Conservation (phyloP, 2,113 vertebrate genomes). For the Pygoscelis antarcticus region DNA sequence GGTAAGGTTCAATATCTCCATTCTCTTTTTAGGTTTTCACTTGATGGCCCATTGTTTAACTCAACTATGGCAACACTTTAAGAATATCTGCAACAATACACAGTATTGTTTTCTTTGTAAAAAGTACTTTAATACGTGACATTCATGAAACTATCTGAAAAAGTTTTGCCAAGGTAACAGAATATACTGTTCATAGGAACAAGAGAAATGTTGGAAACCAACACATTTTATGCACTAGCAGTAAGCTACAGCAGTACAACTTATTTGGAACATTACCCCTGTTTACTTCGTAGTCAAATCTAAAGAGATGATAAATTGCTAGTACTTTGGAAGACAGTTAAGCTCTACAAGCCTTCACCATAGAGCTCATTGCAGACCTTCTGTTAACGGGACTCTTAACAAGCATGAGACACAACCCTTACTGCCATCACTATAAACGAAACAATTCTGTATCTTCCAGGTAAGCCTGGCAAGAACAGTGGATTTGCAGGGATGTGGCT, state of each 20-base stretch:
- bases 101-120: neutral
- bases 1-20: neutral
- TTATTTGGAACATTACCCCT: neutral
- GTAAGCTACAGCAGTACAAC: neutral
- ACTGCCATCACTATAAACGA: neutral
- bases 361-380: neutral
- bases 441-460: neutral
- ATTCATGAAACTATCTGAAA: neutral
- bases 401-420: neutral
- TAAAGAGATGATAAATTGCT: neutral
- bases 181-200: neutral
- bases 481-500: neutral
- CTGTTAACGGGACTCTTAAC: neutral
- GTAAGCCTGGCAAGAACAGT: neutral
- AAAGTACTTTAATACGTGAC: neutral
- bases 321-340: neutral
- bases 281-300: neutral
- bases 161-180: neutral
- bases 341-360: neutral
- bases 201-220: neutral
- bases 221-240: neutral
- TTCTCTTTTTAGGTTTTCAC: neutral
- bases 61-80: neutral
- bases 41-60: neutral
- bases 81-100: neutral